Evolutionary conservation across 2,113 vertebrate genomes (phyloP).

Genomic region (Euleptes europaea): DNA sequence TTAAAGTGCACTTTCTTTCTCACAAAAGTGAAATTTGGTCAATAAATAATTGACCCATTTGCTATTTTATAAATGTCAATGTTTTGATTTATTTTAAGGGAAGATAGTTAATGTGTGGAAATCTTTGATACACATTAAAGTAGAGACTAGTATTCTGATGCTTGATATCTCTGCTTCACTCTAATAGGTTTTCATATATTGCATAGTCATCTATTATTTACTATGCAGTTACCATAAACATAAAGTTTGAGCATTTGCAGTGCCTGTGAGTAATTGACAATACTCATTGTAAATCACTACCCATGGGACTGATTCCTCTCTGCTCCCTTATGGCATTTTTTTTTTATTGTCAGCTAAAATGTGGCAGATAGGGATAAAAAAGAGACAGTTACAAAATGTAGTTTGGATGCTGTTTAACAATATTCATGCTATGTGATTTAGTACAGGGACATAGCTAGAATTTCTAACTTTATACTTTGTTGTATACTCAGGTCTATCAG

Average conservation of each 20-base stretch:
- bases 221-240: constrained; percentile 14
- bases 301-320: background rate
- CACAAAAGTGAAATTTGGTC: constrained; percentile 31
- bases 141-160: constrained; percentile 42
- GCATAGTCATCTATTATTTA: constrained; percentile 45
- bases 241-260: constrained; percentile 52
- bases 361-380: background rate
- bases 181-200: constrained; percentile 37
- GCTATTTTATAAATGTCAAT: constrained; percentile 45
- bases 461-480: background rate
- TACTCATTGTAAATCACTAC: constrained; percentile 45
- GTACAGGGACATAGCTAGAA: background rate
- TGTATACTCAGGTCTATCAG: background rate
- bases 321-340: constrained; percentile 9
- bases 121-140: constrained; percentile 50
- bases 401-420: constrained; percentile 49
- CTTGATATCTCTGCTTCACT: constrained; percentile 13
- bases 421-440: constrained; percentile 5
- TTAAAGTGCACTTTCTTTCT: constrained; percentile 34
- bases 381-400: no score
- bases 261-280: constrained; percentile 51
- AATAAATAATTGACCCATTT: constrained; percentile 32
- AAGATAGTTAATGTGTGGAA: constrained; percentile 34
- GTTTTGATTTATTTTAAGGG: constrained; percentile 40
- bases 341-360: constrained; percentile 33